Conservation (phyloP, 2,797 vertebrate genomes). For the Coendou prehensilis region DNA sequence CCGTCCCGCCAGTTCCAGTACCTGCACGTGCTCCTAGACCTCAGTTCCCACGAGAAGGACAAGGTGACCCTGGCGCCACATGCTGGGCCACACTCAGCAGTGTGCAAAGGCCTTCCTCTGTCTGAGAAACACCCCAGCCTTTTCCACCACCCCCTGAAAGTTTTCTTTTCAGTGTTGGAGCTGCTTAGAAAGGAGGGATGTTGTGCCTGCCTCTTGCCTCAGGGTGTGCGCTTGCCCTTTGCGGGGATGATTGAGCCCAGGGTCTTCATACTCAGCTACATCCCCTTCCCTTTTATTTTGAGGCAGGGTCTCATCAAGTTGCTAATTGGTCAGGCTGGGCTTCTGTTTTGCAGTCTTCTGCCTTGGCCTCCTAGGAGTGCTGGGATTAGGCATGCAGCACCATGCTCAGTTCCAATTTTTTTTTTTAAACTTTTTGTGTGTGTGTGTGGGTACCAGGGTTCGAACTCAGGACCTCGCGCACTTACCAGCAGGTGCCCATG, state of each 20-base stretch:
- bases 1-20: slow-evolving; percentile 97
- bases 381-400: neutral
- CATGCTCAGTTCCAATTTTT: neutral
- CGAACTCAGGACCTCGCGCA: no score
- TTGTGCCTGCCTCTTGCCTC: neutral
- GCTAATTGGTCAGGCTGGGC: neutral
- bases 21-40: slow-evolving; percentile 96
- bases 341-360: neutral
- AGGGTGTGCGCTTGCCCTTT: neutral
- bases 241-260: neutral
- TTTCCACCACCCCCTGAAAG: neutral
- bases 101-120: neutral
- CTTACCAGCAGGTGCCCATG: no score
- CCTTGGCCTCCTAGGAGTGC: neutral
- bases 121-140: neutral
- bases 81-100: neutral
- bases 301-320: neutral
- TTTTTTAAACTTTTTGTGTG: neutral
- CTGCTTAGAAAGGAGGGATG: neutral
- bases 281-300: neutral
- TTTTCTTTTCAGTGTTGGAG: neutral
- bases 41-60: slow-evolving; percentile 98
- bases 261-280: neutral
- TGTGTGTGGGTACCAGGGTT: no score
- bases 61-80: slow-evolving; percentile 89